These are phyloP conservation scores for Kryptolebias marmoratus DNA, from an alignment of 2,113 vertebrate genomes.

Conservation along the genomic window DNA sequence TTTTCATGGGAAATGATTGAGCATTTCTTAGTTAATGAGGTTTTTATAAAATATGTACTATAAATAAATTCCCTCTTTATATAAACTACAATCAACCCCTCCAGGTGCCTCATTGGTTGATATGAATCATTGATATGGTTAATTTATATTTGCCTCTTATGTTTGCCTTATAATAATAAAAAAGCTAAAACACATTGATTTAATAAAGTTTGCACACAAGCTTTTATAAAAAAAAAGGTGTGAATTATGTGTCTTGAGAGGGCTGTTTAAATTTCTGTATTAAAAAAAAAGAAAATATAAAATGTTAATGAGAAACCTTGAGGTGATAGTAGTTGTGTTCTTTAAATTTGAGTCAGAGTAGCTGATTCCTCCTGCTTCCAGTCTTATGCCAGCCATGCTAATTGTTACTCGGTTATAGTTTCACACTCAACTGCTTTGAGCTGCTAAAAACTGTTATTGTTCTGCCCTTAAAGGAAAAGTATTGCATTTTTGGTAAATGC, in stretches of 20 bases:
- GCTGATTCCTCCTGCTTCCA: background rate
- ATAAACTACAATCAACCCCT: too few species aligned
- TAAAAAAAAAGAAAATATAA: background rate
- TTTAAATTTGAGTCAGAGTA: background rate
- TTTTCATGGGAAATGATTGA: too few species aligned
- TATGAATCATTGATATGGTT: too few species aligned
- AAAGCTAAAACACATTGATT: background rate
- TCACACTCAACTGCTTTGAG: constrained; percentile 13
- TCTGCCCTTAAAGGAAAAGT: background rate
- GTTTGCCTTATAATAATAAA: too few species aligned
- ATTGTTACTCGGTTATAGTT: background rate
- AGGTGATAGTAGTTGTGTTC: background rate
- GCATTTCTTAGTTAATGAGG: too few species aligned
- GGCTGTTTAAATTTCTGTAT: constrained; percentile 3
- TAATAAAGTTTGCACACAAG: background rate
- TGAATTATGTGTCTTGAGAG: background rate
- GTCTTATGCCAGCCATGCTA: background rate
- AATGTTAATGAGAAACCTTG: background rate
- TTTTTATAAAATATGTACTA: too few species aligned
- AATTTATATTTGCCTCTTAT: too few species aligned
- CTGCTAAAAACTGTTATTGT: constrained; percentile 3
- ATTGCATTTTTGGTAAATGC: background rate
- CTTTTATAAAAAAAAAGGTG: background rate
- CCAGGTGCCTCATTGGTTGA: too few species aligned
- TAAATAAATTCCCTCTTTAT: too few species aligned